Evolutionary conservation across 1,140 invertebrate species (phyloP), one percentile per base, ranked within the genome.

Genomic region (Scaptomyza montana): DNA sequence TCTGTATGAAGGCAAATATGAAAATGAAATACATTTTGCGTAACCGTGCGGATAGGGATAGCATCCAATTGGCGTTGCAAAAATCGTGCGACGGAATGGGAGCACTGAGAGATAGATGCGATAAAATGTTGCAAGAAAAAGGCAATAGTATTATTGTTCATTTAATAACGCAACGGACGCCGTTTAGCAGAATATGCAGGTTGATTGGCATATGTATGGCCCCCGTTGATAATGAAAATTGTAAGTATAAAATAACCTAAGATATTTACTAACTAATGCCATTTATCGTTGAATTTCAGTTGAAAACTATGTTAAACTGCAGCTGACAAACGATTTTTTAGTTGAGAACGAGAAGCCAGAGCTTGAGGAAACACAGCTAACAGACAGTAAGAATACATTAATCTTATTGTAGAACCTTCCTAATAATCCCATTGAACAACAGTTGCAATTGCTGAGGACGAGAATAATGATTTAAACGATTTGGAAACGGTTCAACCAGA

Each of bases 71-170:
- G 7, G 91, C 93, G 0, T 93, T 97, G 2, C 93, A 94, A 57
- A 93, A 93, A 61, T 93, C 95, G 1, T 97, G 97, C 85, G 89
- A 93, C 12, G 92, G 93, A 65, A 74, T 97, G 43, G 28, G 28
- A 96, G 96, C 12, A 66, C 87, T 16, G 91, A 16, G 93, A 3
- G 81, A 97, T 30, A 89, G 93, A 39, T 55, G 53, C 19, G 10
- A 19, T 0, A n/a, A 1, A 55, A 39, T 55, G 36, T 0, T 41
- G 4, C 13, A 41, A 55, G 21, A 10, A 7, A 10, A 41, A 6
- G 36, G 53, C 10, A 25, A 12, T n/a, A 10, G 21, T 6, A 55
- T 55, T 41, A 36, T 55, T n/a, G 33, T 16, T 16, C 16, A 55
- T 6, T 16, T 55, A 6, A 41, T 55, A 5, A 39, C 36, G 30